Conservation (phyloP, 2,113 vertebrate species). For the Limanda limanda region DNA sequence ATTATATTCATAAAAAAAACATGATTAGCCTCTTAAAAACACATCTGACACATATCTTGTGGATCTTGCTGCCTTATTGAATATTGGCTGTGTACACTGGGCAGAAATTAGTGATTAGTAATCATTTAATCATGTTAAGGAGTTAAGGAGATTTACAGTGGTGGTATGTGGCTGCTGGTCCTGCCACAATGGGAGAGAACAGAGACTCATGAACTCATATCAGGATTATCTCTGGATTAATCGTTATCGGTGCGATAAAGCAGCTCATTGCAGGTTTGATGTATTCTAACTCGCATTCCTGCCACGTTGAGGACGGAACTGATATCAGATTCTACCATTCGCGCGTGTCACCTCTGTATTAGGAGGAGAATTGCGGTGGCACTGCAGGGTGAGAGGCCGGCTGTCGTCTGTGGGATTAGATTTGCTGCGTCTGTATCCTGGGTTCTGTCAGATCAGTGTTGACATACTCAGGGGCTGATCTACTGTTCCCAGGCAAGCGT, state of each 20-base stretch:
- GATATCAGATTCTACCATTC: constrained; percentile 4
- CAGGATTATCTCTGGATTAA: constrained; percentile 1
- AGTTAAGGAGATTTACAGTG: constrained; percentile 18
- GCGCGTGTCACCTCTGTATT: constrained; percentile 12
- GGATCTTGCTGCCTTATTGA: constrained; percentile 1
- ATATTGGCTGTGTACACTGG: constrained; percentile 6
- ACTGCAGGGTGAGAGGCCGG: constrained; percentile 32
- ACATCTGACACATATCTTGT: not conserved
- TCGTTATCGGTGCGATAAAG: not conserved
- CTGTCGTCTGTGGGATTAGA: constrained; percentile 64
- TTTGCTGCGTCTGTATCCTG: constrained; percentile 68
- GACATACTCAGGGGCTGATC: constrained; percentile 66
- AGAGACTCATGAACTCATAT: not conserved
- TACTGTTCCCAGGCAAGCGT: constrained; percentile 70
- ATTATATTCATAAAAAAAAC: constrained; percentile 4
- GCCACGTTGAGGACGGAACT: constrained; percentile 3
- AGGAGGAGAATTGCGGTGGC: constrained; percentile 41
- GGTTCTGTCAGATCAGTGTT: constrained; percentile 68
- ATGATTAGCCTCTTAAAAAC: constrained; percentile 30
- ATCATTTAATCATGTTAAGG: constrained; percentile 33
- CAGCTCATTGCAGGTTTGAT: not conserved
- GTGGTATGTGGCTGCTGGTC: not conserved
- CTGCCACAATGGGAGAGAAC: not conserved
- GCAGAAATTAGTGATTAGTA: constrained; percentile 50
- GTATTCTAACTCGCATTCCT: not conserved